Conservation (phyloP, 2,888 invertebrate species). For the Microplitis deprimator region DNA sequence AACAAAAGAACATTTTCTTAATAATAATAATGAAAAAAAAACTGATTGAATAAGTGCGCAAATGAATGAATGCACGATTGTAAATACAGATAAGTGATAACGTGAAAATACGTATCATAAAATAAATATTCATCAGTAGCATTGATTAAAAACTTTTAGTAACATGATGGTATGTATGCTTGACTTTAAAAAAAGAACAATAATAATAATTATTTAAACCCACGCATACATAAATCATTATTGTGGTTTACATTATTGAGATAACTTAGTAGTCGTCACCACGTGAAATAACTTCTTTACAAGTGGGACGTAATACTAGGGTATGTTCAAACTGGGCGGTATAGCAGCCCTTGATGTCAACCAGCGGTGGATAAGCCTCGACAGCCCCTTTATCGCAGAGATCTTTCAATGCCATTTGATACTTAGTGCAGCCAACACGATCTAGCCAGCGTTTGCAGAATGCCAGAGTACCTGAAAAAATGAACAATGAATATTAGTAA, state of each 20-base stretch:
- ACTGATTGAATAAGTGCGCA: neutral
- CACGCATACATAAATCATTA: neutral
- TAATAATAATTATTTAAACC: neutral
- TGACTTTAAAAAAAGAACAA: conserved; percentile 1
- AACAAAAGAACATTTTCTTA: neutral
- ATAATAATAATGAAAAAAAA: neutral
- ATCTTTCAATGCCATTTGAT: conserved; percentile 98
- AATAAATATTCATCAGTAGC: conserved; percentile 20
- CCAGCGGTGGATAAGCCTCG: conserved; percentile 98
- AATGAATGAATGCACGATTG: neutral
- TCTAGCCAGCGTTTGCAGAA: conserved; percentile 99
- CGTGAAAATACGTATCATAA: neutral
- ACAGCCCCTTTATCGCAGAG: conserved; percentile 97
- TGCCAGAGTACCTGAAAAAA: conserved; percentile 81
- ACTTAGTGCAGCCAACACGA: conserved; percentile 95
- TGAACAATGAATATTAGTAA: neutral
- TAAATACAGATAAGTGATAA: neutral
- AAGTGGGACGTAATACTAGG: conserved; percentile 95
- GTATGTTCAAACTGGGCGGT: conserved; percentile 99
- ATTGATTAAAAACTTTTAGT: neutral
- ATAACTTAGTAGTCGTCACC: conserved; percentile 90
- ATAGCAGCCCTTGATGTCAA: conserved; percentile 97
- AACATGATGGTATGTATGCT: neutral
- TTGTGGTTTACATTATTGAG: neutral
- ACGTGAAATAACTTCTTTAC: conserved; percentile 97